Evolutionary conservation across 2,888 invertebrate genomes (phyloP), one percentile per base, ranked within the genome.

Genomic region (Timema podura): DNA sequence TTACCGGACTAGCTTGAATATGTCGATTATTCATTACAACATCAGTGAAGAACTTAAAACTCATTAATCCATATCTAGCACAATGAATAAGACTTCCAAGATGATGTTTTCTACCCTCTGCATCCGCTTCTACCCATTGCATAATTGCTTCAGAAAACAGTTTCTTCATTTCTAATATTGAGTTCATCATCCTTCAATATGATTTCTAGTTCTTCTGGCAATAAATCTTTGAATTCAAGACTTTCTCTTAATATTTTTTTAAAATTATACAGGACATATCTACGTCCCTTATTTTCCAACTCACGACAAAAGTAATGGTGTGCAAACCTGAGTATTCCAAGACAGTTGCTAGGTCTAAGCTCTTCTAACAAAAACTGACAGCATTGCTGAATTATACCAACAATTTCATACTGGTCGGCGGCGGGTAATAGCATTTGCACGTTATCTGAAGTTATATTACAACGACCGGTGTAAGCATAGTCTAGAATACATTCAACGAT

Each of bases 111-210:
- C 91, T 83, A 69, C 82, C 83, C 64, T 82, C 81, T 44, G 85
- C 80, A 72, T 87, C 85, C 74, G 85, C 84, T 76, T 88, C 87
- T 46, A 89, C 82, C 93, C 93, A 93, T 66, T 84, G 85, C 79
- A 88, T 86, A 15, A 91, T 84, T 5, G 90, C 89, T 79, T 90
- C 88, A 80, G n/a, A 91, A 91, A 11, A 91, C 90, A 70, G 86
- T 83, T 80, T 91, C 89, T 81, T 92, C 92, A 75, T 85, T 86
- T 72, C 85, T 84, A 30, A 89, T 88, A 80, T 92, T 92, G 66
- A 93, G 80, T 77, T 89, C 87, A 77, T 92, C 92, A 76, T 91
- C 88, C 68, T 83, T 80, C 66, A 92, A 81, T 73, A 91, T 85
- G 71, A 86, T 85, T 75, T 85, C 83, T 61, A 92, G 79, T 77